Percentiles rank a stretch among this genome's conserved stretches.
These are phyloP conservation scores for Sylvia atricapilla DNA, from an alignment of 2,113 vertebrate genomes.

Conservation along the genomic window DNA sequence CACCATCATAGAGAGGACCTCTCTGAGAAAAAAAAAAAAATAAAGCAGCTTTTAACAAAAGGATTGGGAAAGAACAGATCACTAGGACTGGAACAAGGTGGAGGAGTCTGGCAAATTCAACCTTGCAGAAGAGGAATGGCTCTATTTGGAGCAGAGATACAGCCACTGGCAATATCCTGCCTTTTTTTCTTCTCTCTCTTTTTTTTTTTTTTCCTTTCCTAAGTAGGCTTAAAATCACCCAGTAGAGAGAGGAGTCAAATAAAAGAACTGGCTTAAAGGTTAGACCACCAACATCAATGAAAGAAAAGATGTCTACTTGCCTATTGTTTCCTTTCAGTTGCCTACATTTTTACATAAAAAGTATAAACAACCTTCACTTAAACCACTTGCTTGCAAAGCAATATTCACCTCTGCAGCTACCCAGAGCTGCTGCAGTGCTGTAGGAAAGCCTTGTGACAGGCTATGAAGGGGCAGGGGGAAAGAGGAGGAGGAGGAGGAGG, in stretches of 20 bases:
- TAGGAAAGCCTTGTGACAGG: not conserved
- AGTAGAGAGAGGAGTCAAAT: constrained; percentile 52
- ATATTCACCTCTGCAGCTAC: not conserved
- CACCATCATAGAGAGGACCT: not conserved
- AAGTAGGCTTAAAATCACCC: constrained; percentile 2
- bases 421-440: not conserved
- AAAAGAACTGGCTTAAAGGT: constrained; percentile 51
- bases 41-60: not conserved
- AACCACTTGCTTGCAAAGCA: constrained; percentile 47
- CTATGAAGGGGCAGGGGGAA: accelerated
- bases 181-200: not conserved
- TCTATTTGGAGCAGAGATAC: constrained; percentile 17
- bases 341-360: constrained; percentile 38
- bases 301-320: constrained; percentile 45
- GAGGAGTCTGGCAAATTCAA: not conserved
- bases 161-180: constrained; percentile 22
- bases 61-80: not conserved
- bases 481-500: not conserved
- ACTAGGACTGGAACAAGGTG: not conserved
- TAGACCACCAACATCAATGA: constrained; percentile 52
- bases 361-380: constrained; percentile 2
- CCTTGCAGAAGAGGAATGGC: not conserved
- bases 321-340: constrained; percentile 45
- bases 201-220: not conserved
- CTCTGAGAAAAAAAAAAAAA: not conserved